Evolutionary conservation across 2,888 invertebrate genomes (phyloP), one percentile per base, ranked within the genome.

Genomic region (Helleia helle): DNA sequence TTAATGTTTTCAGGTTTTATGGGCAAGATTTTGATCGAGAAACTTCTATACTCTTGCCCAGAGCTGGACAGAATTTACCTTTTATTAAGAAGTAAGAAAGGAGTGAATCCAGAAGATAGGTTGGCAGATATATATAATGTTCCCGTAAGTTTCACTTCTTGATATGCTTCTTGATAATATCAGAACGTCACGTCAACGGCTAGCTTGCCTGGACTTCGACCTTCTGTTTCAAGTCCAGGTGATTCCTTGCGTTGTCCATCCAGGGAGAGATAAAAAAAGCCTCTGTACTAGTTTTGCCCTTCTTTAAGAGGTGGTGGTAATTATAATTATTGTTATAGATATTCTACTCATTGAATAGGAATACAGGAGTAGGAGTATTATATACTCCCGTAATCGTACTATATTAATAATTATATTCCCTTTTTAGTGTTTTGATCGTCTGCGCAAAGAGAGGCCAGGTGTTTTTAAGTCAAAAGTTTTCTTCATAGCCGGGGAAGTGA

Each of bases 11-110:
- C 59, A 87, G 96, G 96, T 1, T 97, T 96, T 62, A 87, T 97
- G 71, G 97, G 97, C 0, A 97, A 97, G 77, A 92, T 93, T 0
- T 69, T 97, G 12, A 86, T 96, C 4, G 96, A 97, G 71, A 97
- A 97, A 69, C 72, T 97, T 1, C 68, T 97, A 5, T 88, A 95
- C 50, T 93, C 93, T 3, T 95, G 96, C 60, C 87, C 93, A 0
- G 89, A 88, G 0, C 56, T 97, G 6, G 86, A 89, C 37, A 88
- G 87, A 40, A 89, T 97, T 47, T 97, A 93, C 66, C 62, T 96
- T 1, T 77, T 97, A 34, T 71, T 96, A 49, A 86, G 96, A 22
- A 86, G 87, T 1, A 94, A 93, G 63, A 90, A 89, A 55, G 91
- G 90, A 0, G 86, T 89, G 44, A 71, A 75, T 1, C 74, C 91